Base-by-base conservation (phyloP, 2,888 invertebrate genomes). In the Hylaea fasciaria region DNA sequence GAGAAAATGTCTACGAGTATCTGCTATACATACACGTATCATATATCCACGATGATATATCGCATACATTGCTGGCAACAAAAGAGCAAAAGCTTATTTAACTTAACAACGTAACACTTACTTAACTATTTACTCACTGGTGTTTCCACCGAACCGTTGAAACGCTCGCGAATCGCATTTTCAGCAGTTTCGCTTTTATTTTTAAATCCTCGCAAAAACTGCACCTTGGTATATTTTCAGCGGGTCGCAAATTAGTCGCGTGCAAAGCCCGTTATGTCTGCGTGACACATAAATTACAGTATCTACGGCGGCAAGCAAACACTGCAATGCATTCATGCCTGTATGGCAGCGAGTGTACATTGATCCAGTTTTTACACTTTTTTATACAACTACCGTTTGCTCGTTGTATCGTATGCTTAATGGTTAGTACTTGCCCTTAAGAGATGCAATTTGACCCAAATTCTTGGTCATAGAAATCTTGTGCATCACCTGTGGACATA, bases 161-260 rank as follows among this genome's bases (percentile, higher is more conserved):
- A 53, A 46, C 37, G 12, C 14, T 39, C n/a, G 29, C 17, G 47
- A 22, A 22, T n/a, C 29, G 16, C 32, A n/a, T 35, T 55, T 57
- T 54, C 44, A 35, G 28, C 16, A 40, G n/a, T 29, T 41, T 47
- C 13, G 45, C 53, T 47, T 46, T 50, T 49, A 43, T 50, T 60
- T 58, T 52, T 43, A 46, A 49, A 59, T 46, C 46, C 46, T 46
- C 44, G 57, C 41, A 13, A 60, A 64, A 64, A 55, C 41, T 32
- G 22, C 35, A 28, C 28, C 22, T 45, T 37, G 45, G 35, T 47
- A 29, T 52, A 59, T 65, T 53, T 48, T 56, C 51, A 61, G 14
- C 49, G 16, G 48, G 55, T 53, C n/a, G 65, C 59, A 62, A 60
- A 65, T 65, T 57, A 65, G 63, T 66, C 60, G 62, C 62, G 63